Conservation (phyloP, 1,140 invertebrate species). For the Apis cerana region DNA sequence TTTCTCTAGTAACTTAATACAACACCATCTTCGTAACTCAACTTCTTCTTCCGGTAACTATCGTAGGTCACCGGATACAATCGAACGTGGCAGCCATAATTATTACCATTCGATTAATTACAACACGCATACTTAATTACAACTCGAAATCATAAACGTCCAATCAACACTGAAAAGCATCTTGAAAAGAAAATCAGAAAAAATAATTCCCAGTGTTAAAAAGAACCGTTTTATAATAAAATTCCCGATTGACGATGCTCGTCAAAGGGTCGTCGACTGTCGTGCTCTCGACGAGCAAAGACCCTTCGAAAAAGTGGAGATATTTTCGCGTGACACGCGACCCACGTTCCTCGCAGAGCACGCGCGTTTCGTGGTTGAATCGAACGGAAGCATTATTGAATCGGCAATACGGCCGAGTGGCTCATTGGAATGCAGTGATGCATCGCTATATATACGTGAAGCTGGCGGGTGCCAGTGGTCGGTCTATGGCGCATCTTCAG, state of each 20-base stretch:
- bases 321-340: conserved; percentile 13
- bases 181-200: not conserved
- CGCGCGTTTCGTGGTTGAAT: conserved; percentile 12
- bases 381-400: conserved; percentile 43
- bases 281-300: not conserved
- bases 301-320: not conserved
- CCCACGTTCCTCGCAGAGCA: conserved; percentile 19
- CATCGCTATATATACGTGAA: conserved; percentile 26
- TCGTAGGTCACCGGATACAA: not conserved
- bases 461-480: not conserved
- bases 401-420: conserved; percentile 27
- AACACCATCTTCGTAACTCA: not conserved
- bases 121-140: not conserved
- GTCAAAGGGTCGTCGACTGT: not conserved
- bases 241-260: not conserved
- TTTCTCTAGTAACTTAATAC: not conserved
- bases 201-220: too few species aligned
- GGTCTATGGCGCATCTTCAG: not conserved
- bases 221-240: not conserved
- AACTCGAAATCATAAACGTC: too few species aligned
- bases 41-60: not conserved
- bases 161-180: not conserved
- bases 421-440: conserved; percentile 56
- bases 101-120: not conserved
- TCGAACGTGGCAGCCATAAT: not conserved